These are phyloP conservation scores for Patagioenas fasciata DNA, from an alignment of 2,113 vertebrate genomes.

Conservation along the genomic window DNA sequence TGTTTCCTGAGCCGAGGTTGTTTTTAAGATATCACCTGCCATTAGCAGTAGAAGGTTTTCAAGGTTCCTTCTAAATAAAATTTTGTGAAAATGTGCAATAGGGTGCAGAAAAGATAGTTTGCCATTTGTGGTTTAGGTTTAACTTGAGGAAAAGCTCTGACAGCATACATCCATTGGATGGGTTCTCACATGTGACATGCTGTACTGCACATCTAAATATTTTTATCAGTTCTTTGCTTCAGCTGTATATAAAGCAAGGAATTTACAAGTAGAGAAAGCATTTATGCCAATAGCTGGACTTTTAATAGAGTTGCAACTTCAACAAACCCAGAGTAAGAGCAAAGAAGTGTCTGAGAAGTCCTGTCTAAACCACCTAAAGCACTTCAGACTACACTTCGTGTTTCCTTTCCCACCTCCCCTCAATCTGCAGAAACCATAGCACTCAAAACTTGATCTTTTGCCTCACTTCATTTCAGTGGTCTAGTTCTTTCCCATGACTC, in stretches of 20 bases:
- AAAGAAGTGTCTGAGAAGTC: not conserved
- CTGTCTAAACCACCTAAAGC: not conserved
- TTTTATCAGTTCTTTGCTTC: not conserved
- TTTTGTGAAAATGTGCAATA: not conserved
- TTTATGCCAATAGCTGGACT: not conserved
- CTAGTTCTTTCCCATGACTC: not conserved
- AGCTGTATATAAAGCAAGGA: not conserved
- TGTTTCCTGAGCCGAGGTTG: not conserved
- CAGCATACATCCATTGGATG: not conserved
- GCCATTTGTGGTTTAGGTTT: not conserved
- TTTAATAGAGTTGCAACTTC: not conserved
- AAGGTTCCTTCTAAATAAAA: not conserved
- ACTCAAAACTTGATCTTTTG: not conserved
- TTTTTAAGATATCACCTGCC: not conserved
- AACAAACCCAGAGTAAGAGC: not conserved
- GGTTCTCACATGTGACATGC: not conserved
- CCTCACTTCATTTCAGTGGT: not conserved
- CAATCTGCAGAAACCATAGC: not conserved
- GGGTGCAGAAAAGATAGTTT: not conserved
- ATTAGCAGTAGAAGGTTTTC: not conserved
- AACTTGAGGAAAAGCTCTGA: not conserved
- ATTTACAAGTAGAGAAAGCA: not conserved
- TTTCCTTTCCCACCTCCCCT: not conserved
- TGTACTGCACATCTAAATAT: not conserved
- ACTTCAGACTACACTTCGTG: not conserved